phyloP scores from a whole-genome alignment of 2,888 invertebrate genomes.

The Drepanosiphum platanoidis region DNA sequence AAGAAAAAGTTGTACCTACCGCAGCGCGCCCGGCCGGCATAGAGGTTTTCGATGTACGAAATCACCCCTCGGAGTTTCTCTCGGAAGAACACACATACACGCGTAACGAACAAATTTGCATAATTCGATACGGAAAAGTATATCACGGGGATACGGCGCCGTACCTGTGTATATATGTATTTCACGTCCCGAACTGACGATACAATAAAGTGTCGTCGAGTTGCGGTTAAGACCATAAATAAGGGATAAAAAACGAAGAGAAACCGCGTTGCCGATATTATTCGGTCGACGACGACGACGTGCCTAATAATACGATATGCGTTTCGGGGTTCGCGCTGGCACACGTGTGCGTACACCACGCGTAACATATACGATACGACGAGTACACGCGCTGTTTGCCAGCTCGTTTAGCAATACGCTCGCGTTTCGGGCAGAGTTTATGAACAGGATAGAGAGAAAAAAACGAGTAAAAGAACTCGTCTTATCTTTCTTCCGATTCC shows the following conservation, averaged over 20 bases:
- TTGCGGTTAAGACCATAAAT: neutral
- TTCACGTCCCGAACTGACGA: neutral
- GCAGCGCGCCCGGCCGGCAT: neutral
- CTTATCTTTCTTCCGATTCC: neutral
- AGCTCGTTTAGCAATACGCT: neutral
- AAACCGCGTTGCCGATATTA: neutral
- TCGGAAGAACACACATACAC: neutral
- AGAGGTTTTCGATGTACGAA: slow-evolving; percentile 4
- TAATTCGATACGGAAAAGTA: slow-evolving; percentile 9
- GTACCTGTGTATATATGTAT: too few relatives aligned
- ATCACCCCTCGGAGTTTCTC: neutral
- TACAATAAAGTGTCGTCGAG: neutral
- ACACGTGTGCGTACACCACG: too few relatives aligned
- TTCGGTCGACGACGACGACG: too few relatives aligned
- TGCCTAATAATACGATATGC: too few relatives aligned
- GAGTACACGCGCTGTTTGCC: neutral
- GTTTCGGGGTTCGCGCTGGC: too few relatives aligned
- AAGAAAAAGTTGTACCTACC: too few relatives aligned
- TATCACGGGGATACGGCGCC: neutral
- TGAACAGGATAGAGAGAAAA: neutral
- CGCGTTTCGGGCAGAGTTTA: neutral
- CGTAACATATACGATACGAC: neutral
- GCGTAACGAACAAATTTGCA: slow-evolving; percentile 18
- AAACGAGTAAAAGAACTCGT: neutral
- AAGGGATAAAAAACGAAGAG: neutral